Evolutionary conservation across 2,888 invertebrate species (phyloP).

Genomic region (Pasiphila rectangulata): DNA sequence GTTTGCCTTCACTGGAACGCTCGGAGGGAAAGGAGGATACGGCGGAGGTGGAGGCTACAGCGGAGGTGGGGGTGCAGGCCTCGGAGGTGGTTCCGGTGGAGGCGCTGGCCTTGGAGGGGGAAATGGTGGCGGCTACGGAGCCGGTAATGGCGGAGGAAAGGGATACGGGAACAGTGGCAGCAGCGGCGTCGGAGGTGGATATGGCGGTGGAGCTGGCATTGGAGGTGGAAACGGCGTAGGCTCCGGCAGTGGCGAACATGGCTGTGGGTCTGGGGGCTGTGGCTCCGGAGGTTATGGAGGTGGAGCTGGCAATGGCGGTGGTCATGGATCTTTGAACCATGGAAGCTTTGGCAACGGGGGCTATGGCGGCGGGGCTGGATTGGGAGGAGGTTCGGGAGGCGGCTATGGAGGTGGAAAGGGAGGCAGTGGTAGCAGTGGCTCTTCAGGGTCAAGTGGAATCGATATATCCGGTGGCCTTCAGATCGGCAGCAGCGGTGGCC

Average conservation of each 20-base stretch:
- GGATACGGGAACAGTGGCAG: not conserved
- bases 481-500: slow-evolving; percentile 21
- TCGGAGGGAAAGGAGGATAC: slow-evolving; percentile 60
- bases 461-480: not conserved
- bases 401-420: slow-evolving; percentile 17
- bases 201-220: not conserved
- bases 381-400: slow-evolving; percentile 1
- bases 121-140: not conserved
- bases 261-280: not conserved
- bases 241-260: slow-evolving; percentile 44
- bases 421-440: slow-evolving; percentile 21
- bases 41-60: slow-evolving; percentile 66
- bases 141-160: not conserved
- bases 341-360: slow-evolving; percentile 8
- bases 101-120: slow-evolving; percentile 4
- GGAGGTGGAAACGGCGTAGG: slow-evolving; percentile 50
- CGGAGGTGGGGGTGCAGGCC: slow-evolving; percentile 37
- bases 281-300: slow-evolving; percentile 21
- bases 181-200: not conserved
- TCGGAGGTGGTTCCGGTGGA: slow-evolving; percentile 9
- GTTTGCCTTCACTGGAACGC: slow-evolving; percentile 64
- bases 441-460: not conserved
- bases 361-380: slow-evolving; percentile 7
- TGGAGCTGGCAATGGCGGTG: slow-evolving; percentile 3
- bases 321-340: not conserved